These are phyloP conservation scores for Oxystoma pomonae DNA, from an alignment of 2,888 invertebrate species.

Conservation along the genomic window DNA sequence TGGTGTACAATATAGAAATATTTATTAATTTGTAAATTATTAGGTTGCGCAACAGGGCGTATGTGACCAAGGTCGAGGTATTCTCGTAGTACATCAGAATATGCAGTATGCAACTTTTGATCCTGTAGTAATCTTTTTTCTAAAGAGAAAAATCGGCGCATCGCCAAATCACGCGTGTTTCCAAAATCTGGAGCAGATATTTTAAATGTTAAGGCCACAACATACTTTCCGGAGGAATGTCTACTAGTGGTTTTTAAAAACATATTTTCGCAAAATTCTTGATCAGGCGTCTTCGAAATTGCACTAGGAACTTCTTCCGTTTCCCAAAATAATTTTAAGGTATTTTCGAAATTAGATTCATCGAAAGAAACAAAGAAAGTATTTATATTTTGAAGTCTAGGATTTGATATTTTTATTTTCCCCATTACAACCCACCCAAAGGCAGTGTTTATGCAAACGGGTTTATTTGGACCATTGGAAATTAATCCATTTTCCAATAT, in stretches of 20 bases:
- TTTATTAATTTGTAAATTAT: background rate
- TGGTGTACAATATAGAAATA: constrained; percentile 1
- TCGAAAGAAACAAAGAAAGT: background rate
- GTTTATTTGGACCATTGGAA: no score
- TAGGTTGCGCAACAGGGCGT: background rate
- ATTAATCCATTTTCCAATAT: no score
- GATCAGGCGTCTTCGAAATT: no score
- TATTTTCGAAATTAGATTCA: background rate
- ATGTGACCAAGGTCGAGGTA: background rate
- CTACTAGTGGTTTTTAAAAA: no score
- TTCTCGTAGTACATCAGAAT: background rate
- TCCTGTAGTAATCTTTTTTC: background rate
- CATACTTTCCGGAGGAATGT: background rate
- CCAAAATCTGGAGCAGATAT: background rate
- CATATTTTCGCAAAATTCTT: background rate
- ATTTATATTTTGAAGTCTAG: background rate
- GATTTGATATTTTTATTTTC: background rate
- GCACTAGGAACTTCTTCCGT: no score
- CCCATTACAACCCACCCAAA: background rate
- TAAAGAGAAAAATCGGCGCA: no score
- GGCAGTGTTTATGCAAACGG: background rate
- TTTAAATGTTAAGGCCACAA: background rate
- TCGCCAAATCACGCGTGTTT: background rate
- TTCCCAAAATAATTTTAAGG: background rate
- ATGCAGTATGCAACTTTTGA: background rate